These are phyloP conservation scores for Cosmia pyralina DNA, from an alignment of 2,888 invertebrate genomes.

Conservation along the genomic window DNA sequence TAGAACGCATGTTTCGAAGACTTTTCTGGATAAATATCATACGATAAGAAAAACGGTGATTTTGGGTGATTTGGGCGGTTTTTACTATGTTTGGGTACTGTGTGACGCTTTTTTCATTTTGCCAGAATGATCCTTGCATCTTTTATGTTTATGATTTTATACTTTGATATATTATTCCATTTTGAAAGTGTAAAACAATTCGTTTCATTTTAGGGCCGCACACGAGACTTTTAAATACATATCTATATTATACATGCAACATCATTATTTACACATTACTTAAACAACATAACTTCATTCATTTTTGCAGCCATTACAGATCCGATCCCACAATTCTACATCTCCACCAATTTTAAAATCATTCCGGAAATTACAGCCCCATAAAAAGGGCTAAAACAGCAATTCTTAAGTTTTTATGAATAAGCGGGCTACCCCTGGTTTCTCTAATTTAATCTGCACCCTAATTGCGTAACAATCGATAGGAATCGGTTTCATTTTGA, in stretches of 20 bases:
- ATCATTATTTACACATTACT: conserved; percentile 8
- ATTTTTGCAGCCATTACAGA: neutral
- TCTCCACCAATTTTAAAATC: neutral
- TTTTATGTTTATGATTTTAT: conserved; percentile 26
- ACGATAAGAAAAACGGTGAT: neutral
- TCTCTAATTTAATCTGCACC: no score
- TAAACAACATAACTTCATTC: neutral
- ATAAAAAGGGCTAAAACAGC: neutral
- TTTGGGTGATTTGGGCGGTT: conserved; percentile 11
- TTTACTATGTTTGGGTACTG: conserved; percentile 10
- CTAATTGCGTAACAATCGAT: no score
- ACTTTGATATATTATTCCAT: conserved; percentile 5
- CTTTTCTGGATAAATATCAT: conserved; percentile 1
- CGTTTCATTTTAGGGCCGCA: conserved; percentile 1
- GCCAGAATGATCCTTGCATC: neutral
- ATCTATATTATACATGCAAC: neutral
- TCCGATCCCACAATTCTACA: no score
- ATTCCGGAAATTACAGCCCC: neutral
- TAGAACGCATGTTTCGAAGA: neutral
- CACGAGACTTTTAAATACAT: conserved; percentile 2
- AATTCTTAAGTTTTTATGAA: neutral
- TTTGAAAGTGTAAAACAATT: neutral
- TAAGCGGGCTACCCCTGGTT: neutral
- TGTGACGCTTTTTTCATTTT: conserved; percentile 37
- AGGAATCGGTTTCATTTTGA: no score